Evolutionary conservation across 2,113 vertebrate genomes (phyloP).

Genomic region (Sisor rabdophorus): DNA sequence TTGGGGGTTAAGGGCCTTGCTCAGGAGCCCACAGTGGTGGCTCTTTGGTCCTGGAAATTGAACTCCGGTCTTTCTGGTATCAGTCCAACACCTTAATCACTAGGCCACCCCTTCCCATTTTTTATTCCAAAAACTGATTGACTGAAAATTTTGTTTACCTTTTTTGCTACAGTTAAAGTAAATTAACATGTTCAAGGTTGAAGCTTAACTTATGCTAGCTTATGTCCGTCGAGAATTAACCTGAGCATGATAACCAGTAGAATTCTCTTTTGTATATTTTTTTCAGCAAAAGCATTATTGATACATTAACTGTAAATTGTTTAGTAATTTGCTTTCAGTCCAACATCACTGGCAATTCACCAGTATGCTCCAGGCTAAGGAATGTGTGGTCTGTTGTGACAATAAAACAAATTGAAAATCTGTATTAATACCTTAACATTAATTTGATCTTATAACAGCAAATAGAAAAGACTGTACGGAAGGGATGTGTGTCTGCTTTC

Average conservation of each 20-base stretch:
- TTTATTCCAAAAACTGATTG: not conserved
- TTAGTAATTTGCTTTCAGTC: not conserved
- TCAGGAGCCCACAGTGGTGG: no score
- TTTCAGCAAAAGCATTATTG: conserved; percentile 3
- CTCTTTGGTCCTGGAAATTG: no score
- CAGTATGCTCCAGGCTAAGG: not conserved
- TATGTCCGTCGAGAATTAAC: not conserved
- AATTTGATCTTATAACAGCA: conserved; percentile 77
- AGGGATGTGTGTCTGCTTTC: conserved; percentile 48
- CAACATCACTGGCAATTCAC: not conserved
- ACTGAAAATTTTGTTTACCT: not conserved
- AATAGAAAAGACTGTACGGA: conserved; percentile 52
- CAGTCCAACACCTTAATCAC: no score
- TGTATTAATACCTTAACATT: conserved; percentile 70
- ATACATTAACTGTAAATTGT: not conserved
- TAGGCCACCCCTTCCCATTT: no score
- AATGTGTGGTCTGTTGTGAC: conserved; percentile 61
- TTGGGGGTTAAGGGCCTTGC: no score
- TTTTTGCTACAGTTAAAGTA: not conserved
- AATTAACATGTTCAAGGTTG: conserved; percentile 4
- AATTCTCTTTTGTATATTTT: conserved; percentile 31
- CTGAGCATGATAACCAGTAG: conserved; percentile 21
- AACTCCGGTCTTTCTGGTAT: no score
- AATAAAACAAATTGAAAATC: conserved; percentile 67
- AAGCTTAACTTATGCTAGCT: conserved; percentile 35